These are phyloP conservation scores for Xestia c-nigrum DNA, from an alignment of 2,888 invertebrate species.

Conservation along the genomic window DNA sequence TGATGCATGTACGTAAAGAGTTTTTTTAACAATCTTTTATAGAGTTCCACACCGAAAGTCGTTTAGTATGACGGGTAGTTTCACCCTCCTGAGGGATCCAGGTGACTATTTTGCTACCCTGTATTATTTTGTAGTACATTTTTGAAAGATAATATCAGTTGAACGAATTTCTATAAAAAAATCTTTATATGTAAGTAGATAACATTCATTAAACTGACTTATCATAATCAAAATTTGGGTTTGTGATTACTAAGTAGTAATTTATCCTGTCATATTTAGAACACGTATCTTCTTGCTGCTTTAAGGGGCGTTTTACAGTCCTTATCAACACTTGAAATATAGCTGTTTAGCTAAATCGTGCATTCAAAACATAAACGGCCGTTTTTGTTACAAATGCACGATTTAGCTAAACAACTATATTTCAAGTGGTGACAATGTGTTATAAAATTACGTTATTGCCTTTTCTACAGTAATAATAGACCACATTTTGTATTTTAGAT, in stretches of 20 bases:
- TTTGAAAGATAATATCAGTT: constrained; percentile 13
- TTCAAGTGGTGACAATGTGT: too few relatives aligned
- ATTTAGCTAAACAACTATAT: too few relatives aligned
- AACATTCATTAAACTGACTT: constrained; percentile 24
- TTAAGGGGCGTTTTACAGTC: too few relatives aligned
- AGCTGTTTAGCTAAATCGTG: too few relatives aligned
- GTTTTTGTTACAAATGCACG: too few relatives aligned
- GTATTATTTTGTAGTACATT: neutral
- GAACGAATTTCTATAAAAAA: neutral
- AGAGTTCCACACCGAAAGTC: neutral
- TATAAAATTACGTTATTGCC: too few relatives aligned
- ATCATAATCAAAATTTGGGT: neutral
- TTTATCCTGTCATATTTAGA: neutral
- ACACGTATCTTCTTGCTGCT: constrained; percentile 3
- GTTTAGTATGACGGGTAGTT: neutral
- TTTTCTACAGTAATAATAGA: too few relatives aligned
- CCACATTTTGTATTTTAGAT: too few relatives aligned
- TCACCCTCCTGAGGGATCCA: neutral
- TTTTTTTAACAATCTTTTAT: neutral
- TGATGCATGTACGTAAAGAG: too few relatives aligned
- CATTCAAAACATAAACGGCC: too few relatives aligned
- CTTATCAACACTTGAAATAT: too few relatives aligned
- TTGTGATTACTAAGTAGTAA: neutral
- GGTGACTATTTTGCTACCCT: neutral
- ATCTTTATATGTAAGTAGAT: too few relatives aligned